Evolutionary conservation across 2,888 invertebrate species (phyloP).

Genomic region (Prostheceraeus crozeri): DNA sequence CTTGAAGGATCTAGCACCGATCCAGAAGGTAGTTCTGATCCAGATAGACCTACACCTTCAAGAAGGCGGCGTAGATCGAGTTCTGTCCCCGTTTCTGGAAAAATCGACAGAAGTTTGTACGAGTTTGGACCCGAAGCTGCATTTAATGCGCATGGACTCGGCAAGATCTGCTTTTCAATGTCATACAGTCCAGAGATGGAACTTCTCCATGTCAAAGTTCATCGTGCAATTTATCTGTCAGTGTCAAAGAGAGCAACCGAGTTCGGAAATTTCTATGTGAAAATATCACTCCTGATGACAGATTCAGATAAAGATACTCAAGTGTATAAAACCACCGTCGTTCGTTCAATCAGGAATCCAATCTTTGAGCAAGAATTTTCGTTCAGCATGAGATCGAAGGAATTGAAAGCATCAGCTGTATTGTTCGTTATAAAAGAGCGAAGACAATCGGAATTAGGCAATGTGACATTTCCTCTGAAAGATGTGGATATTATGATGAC

Average conservation of each 20-base stretch:
- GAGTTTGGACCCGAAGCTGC: no score
- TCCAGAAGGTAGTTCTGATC: no score
- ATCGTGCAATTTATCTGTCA: background rate
- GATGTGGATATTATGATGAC: no score
- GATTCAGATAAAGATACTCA: background rate
- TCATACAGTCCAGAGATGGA: background rate
- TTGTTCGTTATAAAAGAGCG: conserved; percentile 1
- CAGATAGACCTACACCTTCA: no score
- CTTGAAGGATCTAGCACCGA: no score
- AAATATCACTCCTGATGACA: background rate
- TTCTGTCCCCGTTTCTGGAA: no score
- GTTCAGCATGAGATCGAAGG: background rate
- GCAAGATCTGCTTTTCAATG: conserved; percentile 3
- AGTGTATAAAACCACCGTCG: background rate
- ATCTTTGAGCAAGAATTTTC: conserved; percentile 14
- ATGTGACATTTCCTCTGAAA: no score
- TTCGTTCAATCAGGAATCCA: background rate
- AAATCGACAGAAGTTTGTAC: no score
- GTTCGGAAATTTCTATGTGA: conserved; percentile 5
- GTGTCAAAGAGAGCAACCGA: background rate
- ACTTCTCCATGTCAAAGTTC: background rate
- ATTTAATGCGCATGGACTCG: background rate
- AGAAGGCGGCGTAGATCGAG: no score
- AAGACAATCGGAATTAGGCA: no score
- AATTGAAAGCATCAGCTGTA: background rate